phyloP scores from a whole-genome alignment of 1,140 invertebrate genomes.

The Drosophila setifemur region DNA sequence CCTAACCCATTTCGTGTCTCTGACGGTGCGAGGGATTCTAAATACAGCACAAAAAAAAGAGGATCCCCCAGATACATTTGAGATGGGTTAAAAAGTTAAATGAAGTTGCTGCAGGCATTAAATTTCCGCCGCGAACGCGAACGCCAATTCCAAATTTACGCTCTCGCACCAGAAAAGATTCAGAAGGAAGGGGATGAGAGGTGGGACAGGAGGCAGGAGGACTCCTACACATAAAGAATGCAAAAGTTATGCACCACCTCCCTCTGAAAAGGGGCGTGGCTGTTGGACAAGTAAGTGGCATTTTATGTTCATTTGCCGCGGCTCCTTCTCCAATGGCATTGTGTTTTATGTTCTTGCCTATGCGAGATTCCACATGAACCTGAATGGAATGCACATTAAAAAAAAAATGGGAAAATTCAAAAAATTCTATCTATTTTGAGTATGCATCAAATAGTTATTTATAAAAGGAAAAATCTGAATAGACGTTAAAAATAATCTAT shows the following conservation, averaged over 20 bases:
- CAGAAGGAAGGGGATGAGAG: background rate
- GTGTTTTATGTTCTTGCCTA: constrained; percentile 70
- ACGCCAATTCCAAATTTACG: constrained; percentile 40
- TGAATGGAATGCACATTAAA: constrained; percentile 42
- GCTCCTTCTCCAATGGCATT: constrained; percentile 49
- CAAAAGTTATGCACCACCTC: constrained; percentile 51
- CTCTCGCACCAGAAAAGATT: background rate
- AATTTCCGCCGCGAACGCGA: constrained; percentile 44
- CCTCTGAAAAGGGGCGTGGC: constrained; percentile 32
- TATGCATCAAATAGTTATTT: too few relatives aligned
- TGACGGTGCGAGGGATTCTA: constrained; percentile 7
- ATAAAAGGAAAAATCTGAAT: too few relatives aligned
- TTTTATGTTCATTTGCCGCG: constrained; percentile 73
- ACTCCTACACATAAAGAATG: constrained; percentile 38
- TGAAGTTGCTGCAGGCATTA: constrained; percentile 74
- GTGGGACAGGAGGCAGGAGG: background rate
- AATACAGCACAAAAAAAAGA: background rate
- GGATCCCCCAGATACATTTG: constrained; percentile 42
- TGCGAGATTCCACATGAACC: constrained; percentile 43
- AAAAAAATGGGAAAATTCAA: background rate
- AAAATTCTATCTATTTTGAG: too few relatives aligned
- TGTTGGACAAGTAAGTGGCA: constrained; percentile 69
- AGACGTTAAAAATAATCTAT: too few relatives aligned
- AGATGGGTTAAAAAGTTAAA: constrained; percentile 74
- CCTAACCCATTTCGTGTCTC: constrained; percentile 46